Conservation (phyloP, 2,113 vertebrate genomes). For the Malurus melanocephalus region DNA sequence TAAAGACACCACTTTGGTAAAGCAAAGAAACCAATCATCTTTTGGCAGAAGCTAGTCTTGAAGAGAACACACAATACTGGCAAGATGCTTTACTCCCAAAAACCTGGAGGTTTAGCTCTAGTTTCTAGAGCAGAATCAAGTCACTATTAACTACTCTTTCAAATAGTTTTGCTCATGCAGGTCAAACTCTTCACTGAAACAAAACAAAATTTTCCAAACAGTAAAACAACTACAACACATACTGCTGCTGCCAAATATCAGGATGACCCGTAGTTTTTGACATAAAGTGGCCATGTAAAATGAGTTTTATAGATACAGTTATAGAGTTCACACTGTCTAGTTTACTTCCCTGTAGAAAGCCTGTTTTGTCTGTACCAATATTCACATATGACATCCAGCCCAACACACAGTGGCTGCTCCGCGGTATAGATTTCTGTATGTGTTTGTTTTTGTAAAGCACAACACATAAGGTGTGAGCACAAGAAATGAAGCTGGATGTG, state of each 20-base stretch:
- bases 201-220: background rate
- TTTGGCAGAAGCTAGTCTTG: background rate
- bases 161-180: background rate
- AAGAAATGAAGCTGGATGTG: background rate
- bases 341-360: background rate
- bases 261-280: background rate
- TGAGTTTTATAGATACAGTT: background rate
- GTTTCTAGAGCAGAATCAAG: background rate
- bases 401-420: background rate
- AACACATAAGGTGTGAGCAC: background rate
- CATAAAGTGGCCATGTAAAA: background rate
- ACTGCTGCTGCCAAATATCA: background rate
- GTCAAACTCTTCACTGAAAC: background rate
- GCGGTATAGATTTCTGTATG: rapidly evolving
- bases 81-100: background rate
- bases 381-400: background rate
- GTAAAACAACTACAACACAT: background rate
- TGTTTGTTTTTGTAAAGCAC: background rate
- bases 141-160: background rate
- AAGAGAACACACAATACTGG: background rate
- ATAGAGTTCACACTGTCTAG: background rate
- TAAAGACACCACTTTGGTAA: background rate
- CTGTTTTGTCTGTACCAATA: background rate
- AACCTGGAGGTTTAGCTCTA: background rate
- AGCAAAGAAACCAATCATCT: background rate